Base-by-base conservation (phyloP, 2,888 invertebrate genomes). In the Plebejus anna region DNA sequence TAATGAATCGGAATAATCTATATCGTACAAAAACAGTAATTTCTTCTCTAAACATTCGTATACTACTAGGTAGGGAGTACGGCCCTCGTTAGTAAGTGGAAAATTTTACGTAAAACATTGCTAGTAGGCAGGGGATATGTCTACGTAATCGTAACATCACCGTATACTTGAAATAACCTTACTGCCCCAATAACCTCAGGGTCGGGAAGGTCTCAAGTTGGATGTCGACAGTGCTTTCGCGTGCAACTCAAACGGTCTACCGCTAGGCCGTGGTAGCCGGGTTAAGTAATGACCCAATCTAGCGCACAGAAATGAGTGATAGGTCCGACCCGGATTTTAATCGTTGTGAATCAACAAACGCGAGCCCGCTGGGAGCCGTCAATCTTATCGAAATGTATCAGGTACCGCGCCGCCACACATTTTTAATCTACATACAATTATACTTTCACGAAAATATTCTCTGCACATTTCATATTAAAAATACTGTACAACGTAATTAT, bases 281-380 rank as follows among this genome's bases (percentile, higher is more conserved):
- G 38, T n/a, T 71, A 71, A 71, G 71, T 71, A 71, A 71, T 42
- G 42, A 71, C n/a, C 73, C 28, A 55, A 51, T 73, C 73, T 32
- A 32, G 36, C 51, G 55, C 73, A 72, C 42, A 55, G 73, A 73
- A 32, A 55, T 73, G 73, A 73, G 55, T 73, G 73, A 73, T 47
- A 73, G 28, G 73, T 51, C 22, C 73, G 73, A 47, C 28, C 73
- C 73, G 47, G 47, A 55, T 73, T 72, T 73, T 73, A 73, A 73
- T 73, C 73, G 73, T 47, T 73, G 55, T 32, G 73, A 73, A 73
- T 73, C 51, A 73, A 73, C 73, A 73, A 73, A 55, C 51, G 22
- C 55, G 51, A 22, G 55, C 47, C 72, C 73, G 32, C 7, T 55
- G 73, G 73, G 73, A 73, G 73, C 73, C 51, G 73, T 73, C 73